Conservation (phyloP, 2,113 vertebrate species). For the Isichthys henryi region DNA sequence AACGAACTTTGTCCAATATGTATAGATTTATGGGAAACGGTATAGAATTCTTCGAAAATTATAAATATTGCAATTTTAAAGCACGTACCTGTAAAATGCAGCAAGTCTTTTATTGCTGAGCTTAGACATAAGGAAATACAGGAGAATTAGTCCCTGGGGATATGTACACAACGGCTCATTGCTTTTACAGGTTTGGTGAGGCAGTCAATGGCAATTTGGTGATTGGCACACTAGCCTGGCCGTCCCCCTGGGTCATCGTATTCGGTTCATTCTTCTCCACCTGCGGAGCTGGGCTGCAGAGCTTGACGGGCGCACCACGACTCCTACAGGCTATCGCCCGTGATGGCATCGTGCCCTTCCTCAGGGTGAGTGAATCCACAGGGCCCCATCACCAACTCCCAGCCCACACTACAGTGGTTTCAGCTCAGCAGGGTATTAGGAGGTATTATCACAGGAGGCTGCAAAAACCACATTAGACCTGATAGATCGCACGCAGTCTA, state of each 20-base stretch:
- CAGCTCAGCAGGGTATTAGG: neutral
- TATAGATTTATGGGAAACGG: neutral
- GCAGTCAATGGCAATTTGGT: constrained; percentile 91
- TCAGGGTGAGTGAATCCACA: constrained; percentile 66
- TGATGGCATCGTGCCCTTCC: constrained; percentile 86
- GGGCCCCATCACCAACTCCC: neutral
- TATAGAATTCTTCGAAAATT: neutral
- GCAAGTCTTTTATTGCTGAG: neutral
- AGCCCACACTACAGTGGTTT: neutral
- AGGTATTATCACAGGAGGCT: neutral
- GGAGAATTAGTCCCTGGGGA: neutral
- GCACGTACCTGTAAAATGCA: neutral
- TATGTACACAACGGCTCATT: neutral
- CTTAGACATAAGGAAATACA: neutral
- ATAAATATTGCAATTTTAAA: neutral
- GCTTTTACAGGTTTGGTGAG: constrained; percentile 76
- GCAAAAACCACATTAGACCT: neutral
- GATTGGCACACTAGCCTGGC: constrained; percentile 91
- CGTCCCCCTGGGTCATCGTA: constrained; percentile 93
- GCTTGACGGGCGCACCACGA: constrained; percentile 87
- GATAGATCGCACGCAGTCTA: neutral
- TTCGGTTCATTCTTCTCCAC: constrained; percentile 97
- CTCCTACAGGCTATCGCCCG: constrained; percentile 91
- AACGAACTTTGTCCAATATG: neutral
- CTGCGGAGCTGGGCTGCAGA: constrained; percentile 90